Evolutionary conservation across 2,113 vertebrate genomes (phyloP), one percentile per base, ranked within the genome.

Genomic region (Prunella himalayana): DNA sequence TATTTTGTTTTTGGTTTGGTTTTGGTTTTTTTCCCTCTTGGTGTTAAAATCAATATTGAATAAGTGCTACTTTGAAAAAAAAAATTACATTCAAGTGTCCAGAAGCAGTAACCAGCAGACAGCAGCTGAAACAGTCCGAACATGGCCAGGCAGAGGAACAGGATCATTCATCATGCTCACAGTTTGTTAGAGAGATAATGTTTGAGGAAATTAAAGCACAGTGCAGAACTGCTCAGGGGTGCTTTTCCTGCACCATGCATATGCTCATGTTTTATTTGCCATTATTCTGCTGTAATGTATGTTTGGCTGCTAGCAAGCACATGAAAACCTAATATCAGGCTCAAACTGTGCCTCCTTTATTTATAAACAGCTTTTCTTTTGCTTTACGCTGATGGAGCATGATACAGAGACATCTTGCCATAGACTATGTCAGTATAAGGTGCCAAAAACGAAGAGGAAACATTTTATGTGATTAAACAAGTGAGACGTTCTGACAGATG

Each of bases 331-430:
- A 81, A n/a, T 86, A 80, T 41, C 50, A 33, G 87, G 35, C 84
- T 91, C 73, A 76, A 63, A 90, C 69, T 82, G 69, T 54, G 57
- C 69, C 56, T 91, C 47, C 75, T 92, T 91, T 91, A 59, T 95
- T 88, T 92, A 82, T 79, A 75, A 95, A 92, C 86, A 94, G 83
- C 79, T 95, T 78, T 82, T 88, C 72, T 86, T 91, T 54, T 89
- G 82, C 31, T 4, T 88, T 92, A 30, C 1, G 0, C 82, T 68
- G 76, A 51, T 86, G 42, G 75, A 80, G 70, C 61, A 10, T 51
- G 89, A 77, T 86, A 53, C 77, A 61, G 80, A 95, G 92, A 89
- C 88, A 80, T 94, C 88, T 93, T 94, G 95, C 20, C 5, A 63
- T 68, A 86, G 85, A 72, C 82, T 88, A 3, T 82, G 78, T 69